Evolutionary conservation across 2,113 vertebrate species (phyloP), one percentile per base, ranked within the genome.

Genomic region (Chroicocephalus ridibundus): DNA sequence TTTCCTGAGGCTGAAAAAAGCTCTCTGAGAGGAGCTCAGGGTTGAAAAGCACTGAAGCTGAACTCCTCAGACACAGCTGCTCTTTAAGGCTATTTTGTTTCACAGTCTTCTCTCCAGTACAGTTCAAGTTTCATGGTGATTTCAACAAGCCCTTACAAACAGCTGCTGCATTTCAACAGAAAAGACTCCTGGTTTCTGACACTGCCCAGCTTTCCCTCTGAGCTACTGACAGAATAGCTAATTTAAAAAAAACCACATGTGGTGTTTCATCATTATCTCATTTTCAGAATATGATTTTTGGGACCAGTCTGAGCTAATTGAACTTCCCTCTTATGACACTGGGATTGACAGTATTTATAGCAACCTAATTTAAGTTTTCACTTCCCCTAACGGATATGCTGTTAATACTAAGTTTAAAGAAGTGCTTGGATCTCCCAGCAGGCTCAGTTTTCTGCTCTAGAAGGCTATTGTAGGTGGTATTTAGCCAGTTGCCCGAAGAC

Each of bases 71-170:
- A 58, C 90, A 79, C 96, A 97, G 96, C 97, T 97, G 96, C 93
- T 97, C 95, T 94, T 97, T 90, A 86, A 71, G 65, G 86, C 81
- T 96, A 97, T 97, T 97, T 95, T 94, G 42, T 98, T 97, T 96
- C 97, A 70, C n/a, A 55, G 38, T 75, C 90, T 88, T 79, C 70
- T 52, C 83, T 92, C 62, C 42, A 86, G 25, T 38, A n/a, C 19
- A 40, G 82, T 90, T 98, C 90, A 89, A 70, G 46, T 97, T 98
- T 97, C 97, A 87, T 49, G 40, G 71, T 88, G 47, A 91, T 91
- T 94, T 96, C 80, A 94, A 76, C 51, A 93, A 95, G 74, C 66
- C 47, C 46, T 92, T 88, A 58, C 27, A 82, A 96, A 93, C 96
- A 98, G 96, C 96, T 98, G 97, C 90, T 96, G 71, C 46, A 15